Conservation (phyloP, 1,140 invertebrate species). For the Bombus sibiricus region DNA sequence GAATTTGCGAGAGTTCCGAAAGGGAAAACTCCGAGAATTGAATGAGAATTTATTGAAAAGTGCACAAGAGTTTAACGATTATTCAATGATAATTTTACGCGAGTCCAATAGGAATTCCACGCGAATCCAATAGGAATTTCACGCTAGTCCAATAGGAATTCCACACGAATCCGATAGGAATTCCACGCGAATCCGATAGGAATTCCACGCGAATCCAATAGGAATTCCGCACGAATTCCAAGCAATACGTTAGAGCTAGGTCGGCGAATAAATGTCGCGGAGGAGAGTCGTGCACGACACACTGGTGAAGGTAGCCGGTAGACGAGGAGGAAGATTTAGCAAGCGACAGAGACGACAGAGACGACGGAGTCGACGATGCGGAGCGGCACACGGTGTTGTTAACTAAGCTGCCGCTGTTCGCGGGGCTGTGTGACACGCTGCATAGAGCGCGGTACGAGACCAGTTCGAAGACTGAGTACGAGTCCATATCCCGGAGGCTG, state of each 20-base stretch:
- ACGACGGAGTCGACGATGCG: slow-evolving; percentile 2
- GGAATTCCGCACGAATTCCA: not conserved
- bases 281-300: slow-evolving; percentile 1
- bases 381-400: slow-evolving; percentile 41
- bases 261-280: not conserved
- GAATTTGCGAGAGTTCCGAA: not conserved
- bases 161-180: not conserved
- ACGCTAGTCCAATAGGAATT: too few relatives aligned
- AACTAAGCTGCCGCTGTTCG: slow-evolving; percentile 37
- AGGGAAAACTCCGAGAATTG: too few relatives aligned
- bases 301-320: not conserved
- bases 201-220: too few relatives aligned
- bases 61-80: too few relatives aligned
- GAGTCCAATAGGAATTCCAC: too few relatives aligned
- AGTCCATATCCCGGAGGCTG: slow-evolving; percentile 71
- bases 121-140: not conserved
- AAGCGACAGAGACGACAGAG: not conserved
- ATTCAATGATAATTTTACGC: too few relatives aligned
- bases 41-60: too few relatives aligned
- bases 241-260: not conserved
- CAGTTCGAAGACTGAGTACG: slow-evolving; percentile 74
- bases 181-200: not conserved
- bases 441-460: slow-evolving; percentile 62
- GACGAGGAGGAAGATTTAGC: not conserved
- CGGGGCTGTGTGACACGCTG: slow-evolving; percentile 46